Percentiles rank a stretch among this genome's conserved stretches.
phyloP scores from a whole-genome alignment of 2,113 vertebrate species.

The Variabilichromis moorii region DNA sequence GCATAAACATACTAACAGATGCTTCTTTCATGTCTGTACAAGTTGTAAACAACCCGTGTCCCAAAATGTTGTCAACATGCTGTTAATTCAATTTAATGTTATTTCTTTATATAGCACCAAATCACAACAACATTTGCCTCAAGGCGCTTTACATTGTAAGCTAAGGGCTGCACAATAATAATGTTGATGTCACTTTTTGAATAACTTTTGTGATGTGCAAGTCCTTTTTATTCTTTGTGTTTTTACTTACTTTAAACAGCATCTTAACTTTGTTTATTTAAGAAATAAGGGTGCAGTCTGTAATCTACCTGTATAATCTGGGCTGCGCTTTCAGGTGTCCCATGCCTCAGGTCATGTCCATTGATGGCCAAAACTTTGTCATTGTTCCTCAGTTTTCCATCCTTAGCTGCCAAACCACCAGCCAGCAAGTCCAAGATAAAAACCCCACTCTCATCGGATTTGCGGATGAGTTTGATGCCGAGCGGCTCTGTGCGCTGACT shows the following conservation, averaged over 20 bases:
- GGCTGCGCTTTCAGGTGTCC: slow-evolving; percentile 87
- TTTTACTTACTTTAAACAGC: not conserved
- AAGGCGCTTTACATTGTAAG: not conserved
- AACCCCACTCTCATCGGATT: slow-evolving; percentile 82
- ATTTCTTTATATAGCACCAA: not conserved
- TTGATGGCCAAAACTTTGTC: slow-evolving; percentile 90
- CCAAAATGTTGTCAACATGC: not conserved
- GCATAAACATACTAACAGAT: not conserved
- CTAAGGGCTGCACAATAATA: not conserved
- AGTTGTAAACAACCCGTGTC: not conserved
- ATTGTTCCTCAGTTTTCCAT: slow-evolving; percentile 82
- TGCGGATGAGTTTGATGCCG: slow-evolving; percentile 88
- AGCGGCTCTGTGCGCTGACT: slow-evolving; percentile 78
- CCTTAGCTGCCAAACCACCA: slow-evolving; percentile 85
- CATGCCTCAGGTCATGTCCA: slow-evolving; percentile 85
- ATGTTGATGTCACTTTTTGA: not conserved
- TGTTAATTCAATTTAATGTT: not conserved
- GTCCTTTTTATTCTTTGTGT: not conserved
- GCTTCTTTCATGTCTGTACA: not conserved
- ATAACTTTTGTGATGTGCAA: not conserved
- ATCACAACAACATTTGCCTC: not conserved
- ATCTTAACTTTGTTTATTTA: not conserved
- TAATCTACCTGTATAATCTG: slow-evolving; percentile 87
- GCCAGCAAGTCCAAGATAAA: slow-evolving; percentile 85
- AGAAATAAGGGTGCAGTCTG: not conserved